Conservation (phyloP, 2,888 invertebrate species). For the Archips xylosteana region DNA sequence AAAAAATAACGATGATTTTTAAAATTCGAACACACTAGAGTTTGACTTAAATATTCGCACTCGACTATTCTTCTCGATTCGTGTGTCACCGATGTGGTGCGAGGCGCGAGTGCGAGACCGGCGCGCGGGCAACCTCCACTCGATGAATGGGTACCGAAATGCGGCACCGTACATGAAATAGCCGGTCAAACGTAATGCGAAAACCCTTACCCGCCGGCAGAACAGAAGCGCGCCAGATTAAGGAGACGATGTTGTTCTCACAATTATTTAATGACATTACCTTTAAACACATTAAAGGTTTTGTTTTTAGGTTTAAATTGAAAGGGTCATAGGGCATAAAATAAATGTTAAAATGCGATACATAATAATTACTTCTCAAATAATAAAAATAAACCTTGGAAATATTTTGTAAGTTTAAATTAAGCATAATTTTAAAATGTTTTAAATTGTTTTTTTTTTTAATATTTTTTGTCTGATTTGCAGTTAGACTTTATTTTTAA, state of each 20-base stretch:
- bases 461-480: not conserved
- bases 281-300: not conserved
- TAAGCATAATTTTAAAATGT: not conserved
- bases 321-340: not conserved
- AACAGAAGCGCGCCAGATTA: slow-evolving; percentile 69
- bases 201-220: slow-evolving; percentile 79
- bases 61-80: slow-evolving; percentile 56
- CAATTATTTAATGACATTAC: slow-evolving; percentile 9
- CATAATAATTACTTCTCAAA: not conserved
- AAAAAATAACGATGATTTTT: slow-evolving; percentile 40
- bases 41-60: slow-evolving; percentile 57
- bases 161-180: slow-evolving; percentile 84
- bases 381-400: not conserved
- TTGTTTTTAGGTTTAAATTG: not conserved
- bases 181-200: slow-evolving; percentile 82
- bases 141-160: slow-evolving; percentile 85
- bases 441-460: not conserved
- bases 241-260: slow-evolving; percentile 55
- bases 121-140: slow-evolving; percentile 83
- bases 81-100: slow-evolving; percentile 71
- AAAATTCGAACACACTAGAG: slow-evolving; percentile 61
- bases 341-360: not conserved
- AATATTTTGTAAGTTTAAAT: not conserved
- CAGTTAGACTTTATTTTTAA: not conserved
- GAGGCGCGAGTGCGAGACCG: slow-evolving; percentile 76